Evolutionary conservation across 2,797 vertebrate species (phyloP).

Genomic region (Esox lucius): DNA sequence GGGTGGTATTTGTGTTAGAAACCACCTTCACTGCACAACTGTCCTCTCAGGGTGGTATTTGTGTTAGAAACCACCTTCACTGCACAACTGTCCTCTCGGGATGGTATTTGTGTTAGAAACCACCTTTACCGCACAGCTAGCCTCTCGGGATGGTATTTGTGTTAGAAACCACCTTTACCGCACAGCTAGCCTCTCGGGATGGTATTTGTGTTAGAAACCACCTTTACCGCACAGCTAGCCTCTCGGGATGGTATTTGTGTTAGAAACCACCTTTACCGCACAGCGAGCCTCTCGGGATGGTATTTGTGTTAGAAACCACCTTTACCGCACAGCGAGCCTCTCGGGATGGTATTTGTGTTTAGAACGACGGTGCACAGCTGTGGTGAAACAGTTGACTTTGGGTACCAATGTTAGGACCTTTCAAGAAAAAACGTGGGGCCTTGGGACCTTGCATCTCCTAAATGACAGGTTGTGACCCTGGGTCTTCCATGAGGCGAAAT

Average conservation of each 20-base stretch:
- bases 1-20: slow-evolving; percentile 22
- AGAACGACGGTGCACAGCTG: slow-evolving; percentile 15
- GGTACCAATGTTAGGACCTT: too few relatives aligned
- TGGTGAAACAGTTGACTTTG: neutral
- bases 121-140: slow-evolving; percentile 36
- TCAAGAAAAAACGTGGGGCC: too few relatives aligned
- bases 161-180: neutral
- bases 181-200: slow-evolving; percentile 50
- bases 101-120: slow-evolving; percentile 22
- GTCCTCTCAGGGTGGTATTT: slow-evolving; percentile 43
- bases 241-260: slow-evolving; percentile 37
- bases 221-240: slow-evolving; percentile 40
- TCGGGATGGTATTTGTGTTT: slow-evolving; percentile 32
- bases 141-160: slow-evolving; percentile 39
- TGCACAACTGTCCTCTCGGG: slow-evolving; percentile 49
- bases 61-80: slow-evolving; percentile 8
- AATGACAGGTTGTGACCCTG: too few relatives aligned
- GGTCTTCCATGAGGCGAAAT: too few relatives aligned
- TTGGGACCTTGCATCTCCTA: too few relatives aligned
- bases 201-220: slow-evolving; percentile 22
- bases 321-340: slow-evolving; percentile 45
- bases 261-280: neutral
- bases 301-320: slow-evolving; percentile 20
- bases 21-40: slow-evolving; percentile 24
- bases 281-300: slow-evolving; percentile 49